phyloP scores from a whole-genome alignment of 2,888 invertebrate species.

The Synergus itoensis region DNA sequence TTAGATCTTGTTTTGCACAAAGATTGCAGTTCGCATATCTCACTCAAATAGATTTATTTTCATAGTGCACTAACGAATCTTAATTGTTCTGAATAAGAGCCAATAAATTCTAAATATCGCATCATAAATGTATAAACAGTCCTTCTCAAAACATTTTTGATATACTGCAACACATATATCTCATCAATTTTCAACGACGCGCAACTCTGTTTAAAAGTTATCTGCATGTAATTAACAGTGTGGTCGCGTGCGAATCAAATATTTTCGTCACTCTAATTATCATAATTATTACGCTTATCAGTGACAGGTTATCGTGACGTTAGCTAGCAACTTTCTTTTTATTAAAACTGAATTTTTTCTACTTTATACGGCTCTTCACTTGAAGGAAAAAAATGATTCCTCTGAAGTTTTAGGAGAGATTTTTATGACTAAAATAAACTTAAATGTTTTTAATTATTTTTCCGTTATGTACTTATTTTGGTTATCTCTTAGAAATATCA shows the following conservation, averaged over 20 bases:
- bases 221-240: background rate
- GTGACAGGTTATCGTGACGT: background rate
- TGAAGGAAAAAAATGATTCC: background rate
- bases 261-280: background rate
- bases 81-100: background rate
- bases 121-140: background rate
- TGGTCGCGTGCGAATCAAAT: background rate
- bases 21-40: background rate
- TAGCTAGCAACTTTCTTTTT: background rate
- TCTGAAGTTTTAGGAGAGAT: background rate
- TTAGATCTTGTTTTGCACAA: background rate
- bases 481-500: constrained; percentile 11
- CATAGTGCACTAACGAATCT: background rate
- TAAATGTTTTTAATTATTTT: background rate
- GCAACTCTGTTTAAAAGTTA: background rate
- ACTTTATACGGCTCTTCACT: background rate
- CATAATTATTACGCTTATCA: background rate
- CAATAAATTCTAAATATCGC: constrained; percentile 1
- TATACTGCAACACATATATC: background rate
- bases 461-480: background rate
- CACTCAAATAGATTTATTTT: background rate
- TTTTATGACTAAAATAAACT: background rate
- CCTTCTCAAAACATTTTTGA: constrained; percentile 5
- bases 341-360: background rate
- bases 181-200: background rate